A percentile compares a stretch with the other conserved stretches of the same genome.
Evolutionary conservation across 2,888 invertebrate species (phyloP).

Genomic region (Eumerus sabulonum): DNA sequence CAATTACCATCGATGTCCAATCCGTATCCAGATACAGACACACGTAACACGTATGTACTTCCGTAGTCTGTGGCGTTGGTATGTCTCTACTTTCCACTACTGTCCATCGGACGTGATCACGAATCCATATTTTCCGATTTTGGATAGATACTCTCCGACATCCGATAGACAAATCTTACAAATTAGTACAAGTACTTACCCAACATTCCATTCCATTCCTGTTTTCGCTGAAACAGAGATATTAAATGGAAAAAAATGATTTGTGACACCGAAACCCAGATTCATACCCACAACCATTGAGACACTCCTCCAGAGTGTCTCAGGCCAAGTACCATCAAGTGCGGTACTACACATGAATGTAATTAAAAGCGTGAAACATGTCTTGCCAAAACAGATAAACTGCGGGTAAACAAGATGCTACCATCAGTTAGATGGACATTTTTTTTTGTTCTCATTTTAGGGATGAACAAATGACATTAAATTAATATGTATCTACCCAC

Average conservation of each 20-base stretch:
- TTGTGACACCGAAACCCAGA: slow-evolving; percentile 63
- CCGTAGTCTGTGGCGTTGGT: slow-evolving; percentile 30
- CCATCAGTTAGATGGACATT: too few species aligned
- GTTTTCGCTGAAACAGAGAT: slow-evolving; percentile 45
- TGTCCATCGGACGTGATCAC: background rate
- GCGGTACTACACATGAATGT: slow-evolving; percentile 4
- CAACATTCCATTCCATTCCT: background rate
- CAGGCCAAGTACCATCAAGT: too few species aligned
- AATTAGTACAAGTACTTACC: slow-evolving; percentile 44
- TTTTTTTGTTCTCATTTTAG: too few species aligned
- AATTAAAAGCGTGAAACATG: slow-evolving; percentile 21
- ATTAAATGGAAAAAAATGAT: slow-evolving; percentile 48
- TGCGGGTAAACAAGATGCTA: slow-evolving; percentile 1
- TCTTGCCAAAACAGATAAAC: background rate
- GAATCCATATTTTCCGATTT: slow-evolving; percentile 3
- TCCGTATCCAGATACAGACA: slow-evolving; percentile 12
- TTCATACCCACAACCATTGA: slow-evolving; percentile 39
- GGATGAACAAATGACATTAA: too few species aligned
- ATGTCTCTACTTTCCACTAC: background rate
- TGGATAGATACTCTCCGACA: slow-evolving; percentile 16
- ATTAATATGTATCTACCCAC: slow-evolving; percentile 11
- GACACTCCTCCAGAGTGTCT: background rate
- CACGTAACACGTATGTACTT: slow-evolving; percentile 39
- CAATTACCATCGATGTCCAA: slow-evolving; percentile 10
- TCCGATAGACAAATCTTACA: slow-evolving; percentile 34